Percentiles rank a stretch among this genome's conserved stretches.
These are phyloP conservation scores for Thyatira batis DNA, from an alignment of 2,888 invertebrate genomes.

Conservation along the genomic window DNA sequence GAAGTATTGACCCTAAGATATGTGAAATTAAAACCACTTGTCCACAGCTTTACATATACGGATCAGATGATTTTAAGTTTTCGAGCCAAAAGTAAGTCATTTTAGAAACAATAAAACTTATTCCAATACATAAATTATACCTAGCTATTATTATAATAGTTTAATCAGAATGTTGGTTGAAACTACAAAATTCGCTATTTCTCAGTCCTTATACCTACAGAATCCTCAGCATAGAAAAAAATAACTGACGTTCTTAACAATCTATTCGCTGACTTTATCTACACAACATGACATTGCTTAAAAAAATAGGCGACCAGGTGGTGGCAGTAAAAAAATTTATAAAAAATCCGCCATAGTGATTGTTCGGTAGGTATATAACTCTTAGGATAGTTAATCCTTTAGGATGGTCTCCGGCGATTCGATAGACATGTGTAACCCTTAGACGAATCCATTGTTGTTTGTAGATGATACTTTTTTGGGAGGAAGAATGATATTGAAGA, in stretches of 20 bases:
- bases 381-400: slow-evolving; percentile 55
- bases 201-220: too few species aligned
- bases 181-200: too few species aligned
- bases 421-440: slow-evolving; percentile 69
- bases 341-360: slow-evolving; percentile 46
- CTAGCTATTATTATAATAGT: too few species aligned
- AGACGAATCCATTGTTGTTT: slow-evolving; percentile 47
- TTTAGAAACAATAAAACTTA: too few species aligned
- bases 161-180: too few species aligned
- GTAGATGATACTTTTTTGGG: background rate
- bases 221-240: background rate
- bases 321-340: slow-evolving; percentile 32
- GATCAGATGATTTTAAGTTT: too few species aligned
- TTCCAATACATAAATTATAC: too few species aligned
- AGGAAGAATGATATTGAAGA: background rate
- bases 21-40: too few species aligned
- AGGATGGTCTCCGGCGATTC: slow-evolving; percentile 42
- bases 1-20: too few species aligned
- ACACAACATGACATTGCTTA: slow-evolving; percentile 55
- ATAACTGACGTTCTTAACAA: background rate
- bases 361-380: slow-evolving; percentile 27
- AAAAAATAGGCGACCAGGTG: slow-evolving; percentile 68
- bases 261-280: slow-evolving; percentile 57
- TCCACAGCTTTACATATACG: too few species aligned
- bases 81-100: too few species aligned